Evolutionary conservation across 2,888 invertebrate genomes (phyloP).

Genomic region (Aphodius granarius): DNA sequence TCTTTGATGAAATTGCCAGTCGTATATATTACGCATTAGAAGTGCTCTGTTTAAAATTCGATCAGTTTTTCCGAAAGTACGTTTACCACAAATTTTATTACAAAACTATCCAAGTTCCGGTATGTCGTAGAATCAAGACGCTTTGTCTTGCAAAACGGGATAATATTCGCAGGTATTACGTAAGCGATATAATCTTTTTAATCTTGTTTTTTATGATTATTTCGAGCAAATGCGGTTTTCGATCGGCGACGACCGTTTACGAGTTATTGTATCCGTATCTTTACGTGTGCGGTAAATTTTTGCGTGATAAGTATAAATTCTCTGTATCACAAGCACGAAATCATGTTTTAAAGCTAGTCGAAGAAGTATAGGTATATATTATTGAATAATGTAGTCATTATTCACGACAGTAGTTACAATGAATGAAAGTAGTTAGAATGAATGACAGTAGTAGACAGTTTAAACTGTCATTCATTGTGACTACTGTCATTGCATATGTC

Average conservation of each 20-base stretch:
- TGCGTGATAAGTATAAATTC: slow-evolving; percentile 19
- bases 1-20: not conserved
- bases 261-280: not conserved
- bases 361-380: not conserved
- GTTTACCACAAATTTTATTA: not conserved
- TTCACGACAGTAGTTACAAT: too few relatives aligned
- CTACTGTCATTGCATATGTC: too few relatives aligned
- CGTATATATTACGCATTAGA: not conserved
- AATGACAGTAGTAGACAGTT: too few relatives aligned
- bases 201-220: not conserved
- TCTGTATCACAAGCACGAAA: slow-evolving; percentile 20
- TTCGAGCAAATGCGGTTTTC: not conserved
- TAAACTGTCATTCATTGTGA: too few relatives aligned
- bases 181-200: not conserved
- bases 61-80: not conserved
- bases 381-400: too few relatives aligned
- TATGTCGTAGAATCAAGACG: not conserved
- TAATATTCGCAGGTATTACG: not conserved
- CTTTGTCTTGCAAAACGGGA: too few relatives aligned
- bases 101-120: not conserved
- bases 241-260: not conserved
- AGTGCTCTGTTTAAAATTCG: not conserved
- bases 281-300: slow-evolving; percentile 5
- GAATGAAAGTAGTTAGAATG: too few relatives aligned
- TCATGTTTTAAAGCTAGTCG: not conserved